phyloP scores from a whole-genome alignment of 2,888 invertebrate species.

The Leptopterna dolabrata region DNA sequence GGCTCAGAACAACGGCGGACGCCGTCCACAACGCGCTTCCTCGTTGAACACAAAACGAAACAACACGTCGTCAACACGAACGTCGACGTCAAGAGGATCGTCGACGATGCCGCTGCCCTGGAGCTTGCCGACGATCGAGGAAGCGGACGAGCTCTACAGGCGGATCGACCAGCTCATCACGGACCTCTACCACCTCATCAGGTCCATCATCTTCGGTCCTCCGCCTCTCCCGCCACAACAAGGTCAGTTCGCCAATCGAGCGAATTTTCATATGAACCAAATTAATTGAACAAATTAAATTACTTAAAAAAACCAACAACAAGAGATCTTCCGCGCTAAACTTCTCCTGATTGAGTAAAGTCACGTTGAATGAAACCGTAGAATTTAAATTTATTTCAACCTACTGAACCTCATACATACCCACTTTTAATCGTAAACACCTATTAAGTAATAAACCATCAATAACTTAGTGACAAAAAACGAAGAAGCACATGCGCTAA shows the following conservation, averaged over 20 bases:
- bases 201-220: conserved; percentile 55
- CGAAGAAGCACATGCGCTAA: no score
- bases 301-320: not conserved
- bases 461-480: no score
- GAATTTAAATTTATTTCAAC: no score
- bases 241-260: conserved; percentile 31
- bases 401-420: no score
- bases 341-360: not conserved
- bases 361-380: no score
- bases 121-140: conserved; percentile 57
- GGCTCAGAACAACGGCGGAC: conserved; percentile 8
- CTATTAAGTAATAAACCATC: no score
- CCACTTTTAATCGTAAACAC: no score
- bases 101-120: conserved; percentile 56
- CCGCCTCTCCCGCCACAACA: conserved; percentile 44
- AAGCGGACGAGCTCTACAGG: conserved; percentile 56
- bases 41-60: not conserved
- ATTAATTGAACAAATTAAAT: not conserved
- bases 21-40: not conserved
- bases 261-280: not conserved
- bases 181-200: conserved; percentile 58
- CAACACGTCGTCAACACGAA: not conserved
- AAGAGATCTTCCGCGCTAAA: not conserved
- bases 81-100: not conserved
- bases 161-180: conserved; percentile 58